phyloP scores from a whole-genome alignment of 2,797 vertebrate species.

The Cryptoblepharus egeriae region DNA sequence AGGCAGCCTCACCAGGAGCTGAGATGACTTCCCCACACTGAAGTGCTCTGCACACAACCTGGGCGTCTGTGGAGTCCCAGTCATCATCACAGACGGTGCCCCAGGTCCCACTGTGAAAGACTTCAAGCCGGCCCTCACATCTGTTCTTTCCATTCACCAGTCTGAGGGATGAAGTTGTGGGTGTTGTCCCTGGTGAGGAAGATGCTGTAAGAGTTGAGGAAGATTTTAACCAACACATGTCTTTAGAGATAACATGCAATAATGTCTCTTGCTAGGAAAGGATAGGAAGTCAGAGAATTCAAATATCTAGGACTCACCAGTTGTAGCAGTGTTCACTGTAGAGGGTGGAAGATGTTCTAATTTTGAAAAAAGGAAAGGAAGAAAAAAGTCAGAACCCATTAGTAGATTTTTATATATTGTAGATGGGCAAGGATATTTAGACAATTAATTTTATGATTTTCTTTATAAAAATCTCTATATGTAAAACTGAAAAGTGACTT shows the following conservation, averaged over 20 bases:
- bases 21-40: background rate
- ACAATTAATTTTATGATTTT: too few species aligned
- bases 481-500: too few species aligned
- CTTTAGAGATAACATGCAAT: background rate
- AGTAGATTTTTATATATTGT: too few species aligned
- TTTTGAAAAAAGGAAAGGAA: background rate
- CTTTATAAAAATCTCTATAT: too few species aligned
- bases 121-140: constrained; percentile 33
- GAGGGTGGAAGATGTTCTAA: background rate
- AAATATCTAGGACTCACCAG: too few species aligned
- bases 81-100: constrained; percentile 28
- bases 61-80: constrained; percentile 1
- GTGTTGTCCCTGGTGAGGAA: background rate
- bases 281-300: too few species aligned
- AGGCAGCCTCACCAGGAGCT: fast-evolving
- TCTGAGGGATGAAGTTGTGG: constrained; percentile 1
- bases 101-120: constrained; percentile 28
- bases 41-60: constrained; percentile 41
- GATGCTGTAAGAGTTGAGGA: background rate
- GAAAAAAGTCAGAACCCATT: background rate
- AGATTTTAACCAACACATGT: background rate
- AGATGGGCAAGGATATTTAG: too few species aligned
- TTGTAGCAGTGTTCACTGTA: background rate
- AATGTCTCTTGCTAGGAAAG: background rate
- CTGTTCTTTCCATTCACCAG: background rate